Evolutionary conservation across 2,797 vertebrate genomes (phyloP).

Genomic region (Lates japonicus): DNA sequence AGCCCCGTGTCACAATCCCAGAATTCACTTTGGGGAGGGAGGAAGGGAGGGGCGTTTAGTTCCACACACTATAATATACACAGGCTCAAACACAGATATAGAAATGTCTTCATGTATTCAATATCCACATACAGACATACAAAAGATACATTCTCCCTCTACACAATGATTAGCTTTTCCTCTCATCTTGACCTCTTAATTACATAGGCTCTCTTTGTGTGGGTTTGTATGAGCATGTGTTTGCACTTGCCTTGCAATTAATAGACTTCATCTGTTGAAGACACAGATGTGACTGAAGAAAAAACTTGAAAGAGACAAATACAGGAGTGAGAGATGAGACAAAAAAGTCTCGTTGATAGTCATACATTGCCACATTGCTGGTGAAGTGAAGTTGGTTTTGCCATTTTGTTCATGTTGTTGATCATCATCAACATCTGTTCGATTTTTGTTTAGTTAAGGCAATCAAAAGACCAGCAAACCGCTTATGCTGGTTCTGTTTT

Average conservation of each 20-base stretch:
- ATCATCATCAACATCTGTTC: constrained; percentile 9
- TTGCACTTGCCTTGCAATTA: neutral
- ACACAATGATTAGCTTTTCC: neutral
- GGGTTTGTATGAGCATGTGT: neutral
- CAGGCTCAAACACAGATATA: neutral
- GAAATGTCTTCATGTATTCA: neutral
- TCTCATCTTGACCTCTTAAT: neutral
- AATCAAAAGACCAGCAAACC: constrained; percentile 8
- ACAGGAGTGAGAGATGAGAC: neutral
- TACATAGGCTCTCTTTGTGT: neutral
- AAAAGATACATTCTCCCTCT: neutral
- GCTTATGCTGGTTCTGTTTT: neutral
- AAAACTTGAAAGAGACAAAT: neutral
- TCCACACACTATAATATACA: neutral
- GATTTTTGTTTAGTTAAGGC: neutral
- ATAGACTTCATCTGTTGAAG: neutral
- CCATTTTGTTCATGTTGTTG: neutral
- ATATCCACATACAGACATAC: neutral
- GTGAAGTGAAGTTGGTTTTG: neutral
- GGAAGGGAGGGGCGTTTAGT: constrained; percentile 6
- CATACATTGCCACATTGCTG: neutral
- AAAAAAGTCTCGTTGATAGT: neutral
- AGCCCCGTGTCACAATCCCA: constrained; percentile 37
- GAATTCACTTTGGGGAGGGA: constrained; percentile 35
- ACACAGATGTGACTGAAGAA: neutral